Base-by-base conservation (phyloP, 2,888 invertebrate genomes). In the Torymus tubicola region DNA sequence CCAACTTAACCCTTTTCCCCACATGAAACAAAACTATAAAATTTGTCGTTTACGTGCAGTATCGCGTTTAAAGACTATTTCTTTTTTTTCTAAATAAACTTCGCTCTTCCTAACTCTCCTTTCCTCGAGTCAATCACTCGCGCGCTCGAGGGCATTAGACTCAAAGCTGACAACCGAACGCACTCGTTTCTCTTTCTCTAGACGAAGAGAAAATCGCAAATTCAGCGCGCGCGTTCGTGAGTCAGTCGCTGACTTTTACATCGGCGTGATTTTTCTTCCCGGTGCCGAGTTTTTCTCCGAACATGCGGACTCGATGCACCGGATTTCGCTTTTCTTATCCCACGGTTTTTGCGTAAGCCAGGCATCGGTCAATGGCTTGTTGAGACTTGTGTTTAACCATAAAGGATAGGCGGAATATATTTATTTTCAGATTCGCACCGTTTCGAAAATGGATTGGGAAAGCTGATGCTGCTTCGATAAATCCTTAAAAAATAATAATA, bases 311-410 rank as follows among this genome's bases (percentile, higher is more conserved):
- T 21, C 55, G 76, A 76, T n/a, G 24, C 13, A 76, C 76, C 69
- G 69, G 69, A 67, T 76, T 69, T 68, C 76, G 69, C 76, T 69
- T 76, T 76, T 76, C 76, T 76, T 76, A 53, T 58, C 14, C 61
- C 63, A 68, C 58, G 61, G 52, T 53, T 75, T 75, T 75, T 75
- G 60, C 18, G 18, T 13, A 50, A 11, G 42, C 42, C 60, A 21
- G 50, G 21, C 52, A 21, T 18, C 16, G 42, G 60, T 42, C 60
- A 18, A 58, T 70, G n/a, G 60, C 71, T 60, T 16, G 31, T 8
- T 8, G 42, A 42, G 21, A 21, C 21, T 42, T 42, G 42, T 8
- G 42, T 42, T 8, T 42, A 42, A 42, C 42, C 42, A 8, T 42
- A 42, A 42, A 42, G 42, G 42, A 42, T 42, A 8, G 42, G 42